Base-by-base conservation (phyloP, 2,888 invertebrate genomes). In the Magallana nippona region DNA sequence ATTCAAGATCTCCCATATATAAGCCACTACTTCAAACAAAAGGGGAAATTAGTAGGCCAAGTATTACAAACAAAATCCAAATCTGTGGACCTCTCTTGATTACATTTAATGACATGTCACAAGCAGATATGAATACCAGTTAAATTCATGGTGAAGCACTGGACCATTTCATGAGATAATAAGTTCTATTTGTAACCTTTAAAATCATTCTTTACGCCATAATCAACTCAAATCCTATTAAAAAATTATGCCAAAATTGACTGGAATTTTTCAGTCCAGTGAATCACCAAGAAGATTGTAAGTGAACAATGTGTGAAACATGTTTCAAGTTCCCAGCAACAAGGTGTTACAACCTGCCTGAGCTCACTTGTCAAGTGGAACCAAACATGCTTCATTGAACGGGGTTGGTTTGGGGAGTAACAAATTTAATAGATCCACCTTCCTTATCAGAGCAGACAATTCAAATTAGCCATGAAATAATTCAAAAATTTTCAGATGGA, bases 1-100 rank as follows among this genome's bases (percentile, higher is more conserved):
- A 71, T 27, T 71, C 71, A 71, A 71, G 71, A 71, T 71, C 71
- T 71, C 71, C 71, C 71, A 71, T 71, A 71, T 71, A 71, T 71
- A 71, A 71, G 71, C 71, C 71, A 71, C 71, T 71, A 71, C 71
- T 71, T 71, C 71, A 71, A 71, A 71, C 71, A 71, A 27, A n/a
- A 32, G 71, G 60, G 71, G 71, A 71, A 71, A 71, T 71, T 71
- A 71, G 71, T 71, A 71, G 71, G 71, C 71, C 71, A 71, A 71
- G 32, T 71, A 71, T 32, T 32, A 71, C 71, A 71, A 22, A 71
- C 71, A 71, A 71, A 71, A 71, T 71, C 71, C 71, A 71, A 22
- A 71, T 71, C 71, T 22, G 13, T 13, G 71, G 71, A 13, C 71
- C 71, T 71, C 71, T 71, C 71, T 71, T 60, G 71, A 27, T 71